Percentiles rank a stretch among this genome's conserved stretches.
Evolutionary conservation across 2,888 invertebrate genomes (phyloP).

Genomic region (Chrysomela aeneicollis): DNA sequence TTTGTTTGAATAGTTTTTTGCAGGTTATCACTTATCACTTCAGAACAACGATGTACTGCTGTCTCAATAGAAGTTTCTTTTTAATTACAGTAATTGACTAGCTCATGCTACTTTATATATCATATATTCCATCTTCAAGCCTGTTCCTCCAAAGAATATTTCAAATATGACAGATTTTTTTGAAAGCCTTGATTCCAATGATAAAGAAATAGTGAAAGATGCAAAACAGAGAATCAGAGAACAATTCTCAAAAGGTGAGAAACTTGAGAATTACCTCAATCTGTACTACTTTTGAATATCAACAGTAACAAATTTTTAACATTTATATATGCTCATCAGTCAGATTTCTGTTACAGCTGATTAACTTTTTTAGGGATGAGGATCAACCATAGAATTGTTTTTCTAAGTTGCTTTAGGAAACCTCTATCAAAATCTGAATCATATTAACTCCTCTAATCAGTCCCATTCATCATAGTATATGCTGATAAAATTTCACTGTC

Average conservation of each 20-base stretch:
- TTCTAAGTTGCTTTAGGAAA: too few species aligned
- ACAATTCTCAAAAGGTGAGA: slow-evolving; percentile 75
- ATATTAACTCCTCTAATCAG: too few species aligned
- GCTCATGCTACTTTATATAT: not conserved
- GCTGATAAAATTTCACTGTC: too few species aligned
- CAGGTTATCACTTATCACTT: not conserved
- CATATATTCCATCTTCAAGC: not conserved
- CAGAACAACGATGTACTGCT: not conserved
- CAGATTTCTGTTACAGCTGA: too few species aligned
- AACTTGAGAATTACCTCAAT: too few species aligned
- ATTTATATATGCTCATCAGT: too few species aligned
- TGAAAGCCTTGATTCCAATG: slow-evolving; percentile 74
- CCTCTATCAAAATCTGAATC: too few species aligned
- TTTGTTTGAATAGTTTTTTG: not conserved
- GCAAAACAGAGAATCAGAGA: slow-evolving; percentile 74
- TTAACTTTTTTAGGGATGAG: too few species aligned
- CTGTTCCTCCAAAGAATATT: not conserved
- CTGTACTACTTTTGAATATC: too few species aligned
- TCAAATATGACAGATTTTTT: slow-evolving; percentile 63
- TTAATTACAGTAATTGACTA: not conserved
- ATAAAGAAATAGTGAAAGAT: slow-evolving; percentile 71
- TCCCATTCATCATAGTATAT: too few species aligned
- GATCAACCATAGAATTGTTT: too few species aligned
- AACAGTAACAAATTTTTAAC: too few species aligned
- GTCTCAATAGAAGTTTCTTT: not conserved